Evolutionary conservation across 2,888 invertebrate species (phyloP).

Genomic region (Lasius fuliginosus): DNA sequence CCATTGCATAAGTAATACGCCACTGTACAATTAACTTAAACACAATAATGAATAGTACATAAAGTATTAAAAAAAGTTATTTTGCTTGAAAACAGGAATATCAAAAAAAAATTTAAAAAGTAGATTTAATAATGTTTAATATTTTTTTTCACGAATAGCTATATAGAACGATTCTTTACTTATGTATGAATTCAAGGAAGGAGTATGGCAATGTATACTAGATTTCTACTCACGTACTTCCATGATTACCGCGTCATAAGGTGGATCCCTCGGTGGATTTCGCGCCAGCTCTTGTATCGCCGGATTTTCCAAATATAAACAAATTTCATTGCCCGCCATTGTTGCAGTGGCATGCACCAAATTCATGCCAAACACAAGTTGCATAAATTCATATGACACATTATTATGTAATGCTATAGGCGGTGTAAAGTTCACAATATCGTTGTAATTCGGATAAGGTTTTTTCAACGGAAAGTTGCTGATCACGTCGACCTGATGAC

Average conservation of each 20-base stretch:
- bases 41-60: too few species aligned
- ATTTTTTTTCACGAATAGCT: neutral
- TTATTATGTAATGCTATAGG: constrained; percentile 73
- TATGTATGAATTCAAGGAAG: neutral
- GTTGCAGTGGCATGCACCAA: constrained; percentile 37
- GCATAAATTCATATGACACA: constrained; percentile 69
- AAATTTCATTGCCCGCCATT: constrained; percentile 69
- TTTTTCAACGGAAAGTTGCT: constrained; percentile 82
- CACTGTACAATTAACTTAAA: too few species aligned
- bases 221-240: constrained; percentile 65
- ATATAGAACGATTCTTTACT: neutral
- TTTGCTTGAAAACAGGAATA: too few species aligned
- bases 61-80: too few species aligned
- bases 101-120: neutral
- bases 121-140: neutral
- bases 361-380: accelerated
- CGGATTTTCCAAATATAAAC: constrained; percentile 69
- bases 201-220: neutral
- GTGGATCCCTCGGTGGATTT: constrained; percentile 78
- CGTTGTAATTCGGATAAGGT: constrained; percentile 82
- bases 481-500: constrained; percentile 86
- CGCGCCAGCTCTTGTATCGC: constrained; percentile 69
- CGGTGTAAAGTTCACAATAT: constrained; percentile 77
- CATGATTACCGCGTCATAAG: constrained; percentile 78
- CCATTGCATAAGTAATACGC: too few species aligned